Base-by-base conservation (phyloP, 2,113 vertebrate species). In the Lipophrys pholis region DNA sequence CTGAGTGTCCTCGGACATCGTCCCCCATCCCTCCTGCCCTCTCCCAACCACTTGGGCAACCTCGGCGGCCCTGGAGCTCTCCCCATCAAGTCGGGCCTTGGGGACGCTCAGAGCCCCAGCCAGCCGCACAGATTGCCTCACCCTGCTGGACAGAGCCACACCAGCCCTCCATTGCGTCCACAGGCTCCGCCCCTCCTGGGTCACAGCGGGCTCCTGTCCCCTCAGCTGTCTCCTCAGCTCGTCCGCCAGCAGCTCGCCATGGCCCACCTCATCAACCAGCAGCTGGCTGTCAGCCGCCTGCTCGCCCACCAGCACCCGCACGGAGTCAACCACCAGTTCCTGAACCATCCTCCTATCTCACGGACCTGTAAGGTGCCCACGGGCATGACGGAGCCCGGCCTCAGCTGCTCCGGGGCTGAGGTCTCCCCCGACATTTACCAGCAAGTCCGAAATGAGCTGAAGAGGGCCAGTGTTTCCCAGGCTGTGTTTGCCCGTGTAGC, bases 251-350 rank as follows among this genome's bases (percentile, higher is more conserved):
- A 99, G 91, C 95, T 99, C 80, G 97, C 97, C 41, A 99, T 99
- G 97, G 97, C 97, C 76, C 97, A 99, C 84, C 95, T 99, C 90
- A 97, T 99, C 92, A 99, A 99, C 93, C 97, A 99, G 71, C 97
- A 99, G 94, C 96, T 99, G 46, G 97, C 96, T 5, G 97, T 99
- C 77, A 98, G 97, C 93, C 95, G 97, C 48, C 95, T 99, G 5
- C 80, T 99, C 79, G 96, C 96, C 76, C 97, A 99, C 92, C 97
- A 99, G 90, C 97, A 99, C 87, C 97, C 97, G 1, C 97, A 97
- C 83, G 95, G 95, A 80, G 95, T 98, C 91, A 97, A 97, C 93
- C 97, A 99, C 91, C 97, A 98, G 93, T 99, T 99, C 93, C 94
- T 99, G 90, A 98, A 99, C 86, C 97, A 99, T 84, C 97, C 97